Evolutionary conservation across 2,797 vertebrate species (phyloP).

Genomic region (Rhynchonycteris naso): DNA sequence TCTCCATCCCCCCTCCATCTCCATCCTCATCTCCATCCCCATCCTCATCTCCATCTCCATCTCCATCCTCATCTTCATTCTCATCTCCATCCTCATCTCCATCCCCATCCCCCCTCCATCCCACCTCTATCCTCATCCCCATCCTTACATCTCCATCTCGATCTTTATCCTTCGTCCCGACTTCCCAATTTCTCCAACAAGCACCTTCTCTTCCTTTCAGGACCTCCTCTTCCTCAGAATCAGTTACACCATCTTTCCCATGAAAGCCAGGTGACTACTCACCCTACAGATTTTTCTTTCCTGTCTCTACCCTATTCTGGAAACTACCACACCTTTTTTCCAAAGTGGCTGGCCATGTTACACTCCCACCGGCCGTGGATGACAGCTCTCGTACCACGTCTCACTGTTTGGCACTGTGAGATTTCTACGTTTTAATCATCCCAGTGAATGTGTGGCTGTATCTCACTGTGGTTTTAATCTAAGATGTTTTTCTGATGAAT

Average conservation of each 20-base stretch:
- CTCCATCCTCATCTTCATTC: not conserved
- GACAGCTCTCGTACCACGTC: rapidly evolving
- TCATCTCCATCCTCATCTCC: not conserved
- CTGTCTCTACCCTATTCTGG: not conserved
- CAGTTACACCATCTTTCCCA: not conserved
- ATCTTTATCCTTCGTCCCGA: not conserved
- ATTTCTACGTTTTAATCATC: not conserved
- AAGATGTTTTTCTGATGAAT: not conserved
- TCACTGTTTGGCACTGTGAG: too few species aligned
- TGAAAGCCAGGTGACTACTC: not conserved
- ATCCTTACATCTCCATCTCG: too few species aligned
- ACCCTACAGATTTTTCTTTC: not conserved
- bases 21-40: not conserved
- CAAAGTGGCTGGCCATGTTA: not conserved
- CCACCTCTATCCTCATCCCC: not conserved
- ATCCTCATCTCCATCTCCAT: not conserved
- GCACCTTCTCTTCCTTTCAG: not conserved
- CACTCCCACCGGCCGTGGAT: rapidly evolving
- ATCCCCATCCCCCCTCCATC: not conserved
- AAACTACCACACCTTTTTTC: not conserved
- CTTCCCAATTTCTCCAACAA: not conserved
- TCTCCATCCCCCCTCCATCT: not conserved
- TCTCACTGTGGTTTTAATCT: not conserved
- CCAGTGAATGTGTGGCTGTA: not conserved
- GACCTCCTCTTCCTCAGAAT: not conserved